Percentiles rank a stretch among this genome's conserved stretches.
Conservation (phyloP, 2,797 vertebrate genomes). For the Gila robusta region DNA sequence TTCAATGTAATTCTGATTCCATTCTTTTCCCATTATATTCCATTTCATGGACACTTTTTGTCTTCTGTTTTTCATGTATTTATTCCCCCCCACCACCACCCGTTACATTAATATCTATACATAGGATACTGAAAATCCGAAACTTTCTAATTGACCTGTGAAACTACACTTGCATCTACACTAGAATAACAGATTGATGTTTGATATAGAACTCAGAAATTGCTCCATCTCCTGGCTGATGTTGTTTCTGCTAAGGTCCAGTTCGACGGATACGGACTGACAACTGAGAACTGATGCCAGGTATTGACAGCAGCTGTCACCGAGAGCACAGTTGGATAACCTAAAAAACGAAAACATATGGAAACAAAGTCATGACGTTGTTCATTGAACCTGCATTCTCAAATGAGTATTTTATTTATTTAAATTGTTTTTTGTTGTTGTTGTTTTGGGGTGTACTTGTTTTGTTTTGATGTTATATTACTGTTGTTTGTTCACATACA, state of each 20-base stretch:
- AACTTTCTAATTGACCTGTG: not conserved
- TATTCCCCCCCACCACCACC: too few species aligned
- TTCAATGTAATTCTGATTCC: not conserved
- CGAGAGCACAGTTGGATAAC: slow-evolving; percentile 44
- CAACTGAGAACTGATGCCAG: slow-evolving; percentile 38
- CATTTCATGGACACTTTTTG: not conserved
- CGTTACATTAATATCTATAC: not conserved
- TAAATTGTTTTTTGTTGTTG: not conserved
- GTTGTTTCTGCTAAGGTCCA: slow-evolving; percentile 47
- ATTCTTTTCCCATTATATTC: not conserved
- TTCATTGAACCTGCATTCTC: not conserved
- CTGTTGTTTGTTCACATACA: not conserved
- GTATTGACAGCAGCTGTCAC: slow-evolving; percentile 33
- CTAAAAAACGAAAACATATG: slow-evolving; percentile 8
- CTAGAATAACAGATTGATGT: slow-evolving; percentile 37
- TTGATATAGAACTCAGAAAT: slow-evolving; percentile 36
- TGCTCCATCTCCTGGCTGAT: slow-evolving; percentile 11
- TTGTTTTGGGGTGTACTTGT: not conserved
- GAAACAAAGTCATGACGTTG: not conserved
- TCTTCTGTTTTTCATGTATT: not conserved
- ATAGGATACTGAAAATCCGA: not conserved
- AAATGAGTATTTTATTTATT: not conserved
- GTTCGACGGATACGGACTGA: slow-evolving; percentile 5
- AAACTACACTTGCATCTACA: not conserved
- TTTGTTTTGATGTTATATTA: not conserved